Evolutionary conservation across 53 echinoderm and acorn worm genomes (phyloP).

Genomic region (Glandiceps talaboti): DNA sequence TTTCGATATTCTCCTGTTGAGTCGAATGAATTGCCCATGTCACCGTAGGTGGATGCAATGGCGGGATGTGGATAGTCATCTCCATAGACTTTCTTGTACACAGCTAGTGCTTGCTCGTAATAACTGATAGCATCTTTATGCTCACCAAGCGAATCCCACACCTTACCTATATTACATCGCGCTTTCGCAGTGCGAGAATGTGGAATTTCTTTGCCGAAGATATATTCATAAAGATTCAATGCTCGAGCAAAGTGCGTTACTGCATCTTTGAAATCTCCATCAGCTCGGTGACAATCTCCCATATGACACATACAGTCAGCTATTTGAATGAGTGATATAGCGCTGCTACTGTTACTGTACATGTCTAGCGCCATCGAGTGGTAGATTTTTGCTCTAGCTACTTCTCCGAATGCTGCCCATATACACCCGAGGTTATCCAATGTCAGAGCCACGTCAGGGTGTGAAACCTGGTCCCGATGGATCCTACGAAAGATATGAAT

Average conservation of each 20-base stretch:
- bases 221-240: not conserved
- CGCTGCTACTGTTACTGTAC: not conserved
- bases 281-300: not conserved
- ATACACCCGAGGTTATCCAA: not conserved
- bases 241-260: not conserved
- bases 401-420: not conserved
- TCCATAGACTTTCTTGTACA: not conserved
- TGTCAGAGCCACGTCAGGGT: not conserved
- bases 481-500: not conserved
- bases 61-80: not conserved
- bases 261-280: not conserved
- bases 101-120: not conserved
- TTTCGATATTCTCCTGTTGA: not conserved
- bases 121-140: not conserved
- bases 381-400: not conserved
- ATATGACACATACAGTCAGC: not conserved
- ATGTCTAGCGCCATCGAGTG: not conserved
- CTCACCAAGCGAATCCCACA: not conserved
- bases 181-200: not conserved
- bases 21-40: not conserved
- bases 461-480: not conserved
- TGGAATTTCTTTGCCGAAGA: not conserved
- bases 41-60: not conserved
- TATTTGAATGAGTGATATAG: not conserved
- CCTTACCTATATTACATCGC: not conserved